Conservation (phyloP, 2,888 invertebrate genomes). For the Halocaridina rubra region DNA sequence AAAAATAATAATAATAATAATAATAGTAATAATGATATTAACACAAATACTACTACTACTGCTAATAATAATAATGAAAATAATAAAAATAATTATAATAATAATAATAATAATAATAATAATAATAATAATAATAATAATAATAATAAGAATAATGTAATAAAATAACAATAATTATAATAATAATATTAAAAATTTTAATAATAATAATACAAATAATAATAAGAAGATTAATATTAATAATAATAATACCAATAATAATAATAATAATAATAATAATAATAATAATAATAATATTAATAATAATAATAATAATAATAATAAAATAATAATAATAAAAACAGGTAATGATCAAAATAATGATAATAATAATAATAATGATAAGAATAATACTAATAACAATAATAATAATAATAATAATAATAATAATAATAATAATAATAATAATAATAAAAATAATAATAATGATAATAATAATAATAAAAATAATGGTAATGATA, state of each 20-base stretch:
- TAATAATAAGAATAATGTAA: neutral
- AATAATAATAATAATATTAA: neutral
- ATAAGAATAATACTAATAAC: no score
- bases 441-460: no score
- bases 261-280: neutral
- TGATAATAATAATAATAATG: no score
- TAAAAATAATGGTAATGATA: neutral
- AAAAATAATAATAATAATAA: neutral
- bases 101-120: neutral
- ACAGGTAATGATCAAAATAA: no score
- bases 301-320: neutral
- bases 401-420: no score
- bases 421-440: no score
- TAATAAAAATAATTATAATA: neutral
- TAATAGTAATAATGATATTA: neutral
- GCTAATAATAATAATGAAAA: neutral
- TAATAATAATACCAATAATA: neutral
- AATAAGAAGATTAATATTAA: neutral
- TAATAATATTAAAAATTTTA: neutral
- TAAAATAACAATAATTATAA: neutral
- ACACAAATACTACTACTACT: neutral
- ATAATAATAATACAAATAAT: neutral
- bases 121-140: neutral
- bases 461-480: neutral
- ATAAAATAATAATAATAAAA: no score